Evolutionary conservation across 2,888 invertebrate species (phyloP).

Genomic region (Cynaeus angustus): DNA sequence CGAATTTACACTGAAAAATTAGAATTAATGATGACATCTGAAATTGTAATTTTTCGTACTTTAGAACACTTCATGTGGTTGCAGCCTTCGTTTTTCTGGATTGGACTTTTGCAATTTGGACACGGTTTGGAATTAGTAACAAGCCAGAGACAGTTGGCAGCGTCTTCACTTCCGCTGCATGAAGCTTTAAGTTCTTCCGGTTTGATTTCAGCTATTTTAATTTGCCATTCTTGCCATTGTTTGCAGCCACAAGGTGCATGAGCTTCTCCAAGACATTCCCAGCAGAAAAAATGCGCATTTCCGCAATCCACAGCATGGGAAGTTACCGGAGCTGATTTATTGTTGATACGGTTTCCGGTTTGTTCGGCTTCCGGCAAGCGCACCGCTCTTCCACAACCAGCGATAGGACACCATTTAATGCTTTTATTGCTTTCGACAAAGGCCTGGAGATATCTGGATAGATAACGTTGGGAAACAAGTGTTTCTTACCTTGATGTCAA

Average conservation of each 20-base stretch:
- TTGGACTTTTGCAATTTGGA: constrained; percentile 81
- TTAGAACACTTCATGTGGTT: constrained; percentile 84
- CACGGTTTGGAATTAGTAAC: constrained; percentile 82
- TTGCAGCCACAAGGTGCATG: constrained; percentile 81
- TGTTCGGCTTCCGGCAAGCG: constrained; percentile 76
- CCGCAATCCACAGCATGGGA: constrained; percentile 81
- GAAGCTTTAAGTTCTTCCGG: constrained; percentile 76
- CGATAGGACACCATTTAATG: constrained; percentile 82
- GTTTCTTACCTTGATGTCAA: constrained; percentile 77
- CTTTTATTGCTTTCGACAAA: constrained; percentile 81
- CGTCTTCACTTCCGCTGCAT: constrained; percentile 75
- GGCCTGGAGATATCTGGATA: constrained; percentile 70
- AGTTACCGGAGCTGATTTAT: constrained; percentile 68
- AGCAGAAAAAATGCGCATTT: constrained; percentile 82
- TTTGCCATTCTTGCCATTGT: constrained; percentile 76
- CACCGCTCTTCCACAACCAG: constrained; percentile 80
- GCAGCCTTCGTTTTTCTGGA: constrained; percentile 83
- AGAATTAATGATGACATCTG: neutral
- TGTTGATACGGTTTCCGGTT: constrained; percentile 58
- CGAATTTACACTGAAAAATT: constrained; percentile 77
- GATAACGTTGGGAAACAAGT: neutral
- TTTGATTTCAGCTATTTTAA: constrained; percentile 78
- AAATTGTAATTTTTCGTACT: constrained; percentile 67
- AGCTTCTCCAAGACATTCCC: constrained; percentile 77
- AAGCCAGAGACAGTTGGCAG: constrained; percentile 80